These are phyloP conservation scores for Stigmatopora nigra DNA, from an alignment of 2,113 vertebrate species.

Conservation along the genomic window DNA sequence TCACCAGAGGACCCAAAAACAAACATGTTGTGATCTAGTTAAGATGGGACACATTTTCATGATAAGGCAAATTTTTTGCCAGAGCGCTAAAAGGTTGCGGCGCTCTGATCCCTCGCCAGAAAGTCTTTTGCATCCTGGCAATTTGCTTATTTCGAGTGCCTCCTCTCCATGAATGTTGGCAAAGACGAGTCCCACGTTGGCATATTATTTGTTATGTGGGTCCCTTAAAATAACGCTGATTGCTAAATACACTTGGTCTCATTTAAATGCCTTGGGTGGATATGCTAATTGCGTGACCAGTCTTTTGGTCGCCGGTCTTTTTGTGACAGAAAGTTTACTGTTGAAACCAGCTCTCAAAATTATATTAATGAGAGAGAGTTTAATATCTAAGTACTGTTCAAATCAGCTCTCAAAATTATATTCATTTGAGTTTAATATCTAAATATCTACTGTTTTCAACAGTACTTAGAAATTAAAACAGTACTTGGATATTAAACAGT, in stretches of 20 bases:
- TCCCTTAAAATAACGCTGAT: constrained; percentile 31
- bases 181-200: constrained; percentile 47
- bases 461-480: no score
- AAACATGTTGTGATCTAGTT: constrained; percentile 53
- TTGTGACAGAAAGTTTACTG: no score
- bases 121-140: constrained; percentile 55
- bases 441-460: no score
- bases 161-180: constrained; percentile 49
- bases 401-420: no score
- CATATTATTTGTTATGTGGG: constrained; percentile 26
- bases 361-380: no score
- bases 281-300: no score
- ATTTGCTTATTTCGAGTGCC: constrained; percentile 53
- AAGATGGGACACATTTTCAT: constrained; percentile 48
- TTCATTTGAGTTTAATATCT: no score
- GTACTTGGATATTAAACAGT: no score
- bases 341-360: no score
- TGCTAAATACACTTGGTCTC: constrained; percentile 29
- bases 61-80: constrained; percentile 63
- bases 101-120: constrained; percentile 48
- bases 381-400: no score
- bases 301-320: no score
- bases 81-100: constrained; percentile 49
- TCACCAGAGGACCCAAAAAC: constrained; percentile 13
- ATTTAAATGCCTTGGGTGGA: constrained; percentile 27